These are phyloP conservation scores for Galerucella nymphaeae DNA, from an alignment of 2,888 invertebrate genomes.

Conservation along the genomic window DNA sequence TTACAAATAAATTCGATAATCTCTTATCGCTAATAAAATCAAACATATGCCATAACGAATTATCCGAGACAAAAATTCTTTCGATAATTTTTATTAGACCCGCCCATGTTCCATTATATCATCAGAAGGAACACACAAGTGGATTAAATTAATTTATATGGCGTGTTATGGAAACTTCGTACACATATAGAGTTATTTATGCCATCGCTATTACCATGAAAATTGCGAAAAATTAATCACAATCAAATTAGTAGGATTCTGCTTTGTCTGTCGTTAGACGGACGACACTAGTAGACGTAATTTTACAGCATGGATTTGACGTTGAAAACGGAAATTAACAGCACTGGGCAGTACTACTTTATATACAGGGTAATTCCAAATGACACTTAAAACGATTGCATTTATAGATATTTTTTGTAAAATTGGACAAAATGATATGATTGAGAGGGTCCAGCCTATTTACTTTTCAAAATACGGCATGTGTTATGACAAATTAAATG, in stretches of 20 bases:
- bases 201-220: conserved; percentile 9
- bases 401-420: too few species aligned
- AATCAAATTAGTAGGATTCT: conserved; percentile 2
- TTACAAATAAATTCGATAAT: neutral
- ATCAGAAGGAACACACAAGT: conserved; percentile 19
- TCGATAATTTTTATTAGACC: conserved; percentile 1
- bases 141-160: conserved; percentile 10
- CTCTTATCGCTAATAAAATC: too few species aligned
- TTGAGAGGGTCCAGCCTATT: too few species aligned
- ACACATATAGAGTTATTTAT: conserved; percentile 7
- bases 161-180: conserved; percentile 3
- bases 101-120: conserved; percentile 9
- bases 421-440: too few species aligned
- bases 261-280: neutral
- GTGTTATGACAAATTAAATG: too few species aligned
- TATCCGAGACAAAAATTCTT: neutral
- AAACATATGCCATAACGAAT: neutral
- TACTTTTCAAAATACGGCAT: too few species aligned
- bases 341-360: too few species aligned
- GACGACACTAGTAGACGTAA: too few species aligned
- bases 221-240: conserved; percentile 7
- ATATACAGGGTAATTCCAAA: too few species aligned
- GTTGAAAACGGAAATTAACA: too few species aligned
- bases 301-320: too few species aligned
- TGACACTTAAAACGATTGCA: too few species aligned